phyloP scores from a whole-genome alignment of 2,113 vertebrate genomes.

The Saccopteryx leptura region DNA sequence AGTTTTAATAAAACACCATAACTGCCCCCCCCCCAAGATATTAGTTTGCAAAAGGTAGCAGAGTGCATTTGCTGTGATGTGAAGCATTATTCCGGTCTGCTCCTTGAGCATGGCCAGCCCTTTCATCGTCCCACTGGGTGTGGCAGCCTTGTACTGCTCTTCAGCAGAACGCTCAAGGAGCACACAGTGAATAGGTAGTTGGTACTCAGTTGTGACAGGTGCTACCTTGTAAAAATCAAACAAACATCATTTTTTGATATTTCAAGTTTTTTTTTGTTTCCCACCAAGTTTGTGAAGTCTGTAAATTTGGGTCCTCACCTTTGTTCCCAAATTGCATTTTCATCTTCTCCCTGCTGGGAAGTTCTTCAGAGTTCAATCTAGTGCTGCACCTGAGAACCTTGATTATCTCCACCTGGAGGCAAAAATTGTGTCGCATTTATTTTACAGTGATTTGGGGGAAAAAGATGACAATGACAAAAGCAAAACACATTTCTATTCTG shows the following conservation, averaged over 20 bases:
- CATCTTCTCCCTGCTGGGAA: not conserved
- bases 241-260: not conserved
- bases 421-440: constrained; percentile 22
- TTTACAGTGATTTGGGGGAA: constrained; percentile 46
- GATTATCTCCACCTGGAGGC: not conserved
- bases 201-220: not conserved
- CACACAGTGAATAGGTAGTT: not conserved
- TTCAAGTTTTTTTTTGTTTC: not conserved
- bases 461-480: not conserved
- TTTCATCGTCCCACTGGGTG: not conserved
- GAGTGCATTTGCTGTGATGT: not conserved
- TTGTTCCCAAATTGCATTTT: constrained; percentile 34
- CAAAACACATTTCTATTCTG: not conserved
- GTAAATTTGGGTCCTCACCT: not conserved
- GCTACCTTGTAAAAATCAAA: not conserved
- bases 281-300: constrained; percentile 20
- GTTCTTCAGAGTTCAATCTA: not conserved
- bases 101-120: not conserved
- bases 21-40: not conserved
- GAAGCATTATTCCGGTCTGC: not conserved
- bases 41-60: not conserved
- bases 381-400: not conserved
- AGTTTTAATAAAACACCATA: not conserved
- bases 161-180: not conserved
- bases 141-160: not conserved